A percentile compares a stretch with the other conserved stretches of the same genome.
Conservation (phyloP, 2,797 vertebrate genomes). For the Ammospiza maritima region DNA sequence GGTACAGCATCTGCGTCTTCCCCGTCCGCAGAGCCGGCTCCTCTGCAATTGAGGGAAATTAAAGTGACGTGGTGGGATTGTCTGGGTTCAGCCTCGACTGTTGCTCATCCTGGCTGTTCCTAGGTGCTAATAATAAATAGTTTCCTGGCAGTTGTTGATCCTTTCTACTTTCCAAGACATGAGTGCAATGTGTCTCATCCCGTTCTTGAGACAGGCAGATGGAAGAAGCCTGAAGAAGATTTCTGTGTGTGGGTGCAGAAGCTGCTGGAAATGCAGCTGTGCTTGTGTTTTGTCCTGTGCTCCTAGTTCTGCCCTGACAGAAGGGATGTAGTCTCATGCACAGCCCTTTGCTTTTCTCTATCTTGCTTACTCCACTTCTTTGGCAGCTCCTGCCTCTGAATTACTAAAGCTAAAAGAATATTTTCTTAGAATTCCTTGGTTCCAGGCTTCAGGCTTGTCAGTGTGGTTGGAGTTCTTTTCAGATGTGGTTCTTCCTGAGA, state of each 20-base stretch:
- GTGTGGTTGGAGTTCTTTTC: neutral
- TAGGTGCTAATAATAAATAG: neutral
- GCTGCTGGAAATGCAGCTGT: neutral
- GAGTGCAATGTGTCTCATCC: neutral
- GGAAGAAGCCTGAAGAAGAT: neutral
- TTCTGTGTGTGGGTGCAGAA: neutral
- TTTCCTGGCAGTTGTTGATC: neutral
- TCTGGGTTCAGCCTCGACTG: neutral
- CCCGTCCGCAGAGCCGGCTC: neutral
- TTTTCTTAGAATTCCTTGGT: neutral
- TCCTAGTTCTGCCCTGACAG: neutral
- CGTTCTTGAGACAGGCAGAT: neutral
- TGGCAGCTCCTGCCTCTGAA: neutral
- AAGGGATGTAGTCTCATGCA: neutral
- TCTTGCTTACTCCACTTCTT: neutral
- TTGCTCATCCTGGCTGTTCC: neutral
- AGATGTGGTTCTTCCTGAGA: neutral
- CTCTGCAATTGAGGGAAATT: neutral
- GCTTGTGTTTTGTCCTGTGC: neutral
- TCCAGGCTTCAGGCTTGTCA: neutral
- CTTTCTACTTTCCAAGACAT: neutral
- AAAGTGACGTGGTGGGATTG: neutral
- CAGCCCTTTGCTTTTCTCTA: neutral
- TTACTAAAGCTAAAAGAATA: neutral
- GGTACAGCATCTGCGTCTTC: neutral